Conservation (phyloP, 2,888 invertebrate species). For the Embidobia sp. region DNA sequence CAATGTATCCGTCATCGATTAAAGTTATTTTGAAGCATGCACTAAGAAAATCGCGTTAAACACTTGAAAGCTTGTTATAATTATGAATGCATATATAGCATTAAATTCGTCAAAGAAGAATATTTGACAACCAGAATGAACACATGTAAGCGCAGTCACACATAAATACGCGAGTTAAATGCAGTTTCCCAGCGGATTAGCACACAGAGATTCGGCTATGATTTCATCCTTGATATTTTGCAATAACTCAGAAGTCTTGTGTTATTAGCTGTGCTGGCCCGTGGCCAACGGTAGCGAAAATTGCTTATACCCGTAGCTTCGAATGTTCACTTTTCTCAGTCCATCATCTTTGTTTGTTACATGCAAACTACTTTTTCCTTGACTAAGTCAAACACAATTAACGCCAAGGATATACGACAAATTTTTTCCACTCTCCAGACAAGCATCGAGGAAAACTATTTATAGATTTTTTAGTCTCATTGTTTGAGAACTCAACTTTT, state of each 20-base stretch:
- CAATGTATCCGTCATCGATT: no score
- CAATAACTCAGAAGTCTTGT: conserved; percentile 67
- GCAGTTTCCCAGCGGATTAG: conserved; percentile 42
- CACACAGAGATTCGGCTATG: conserved; percentile 28
- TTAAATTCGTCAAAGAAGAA: background rate
- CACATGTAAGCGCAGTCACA: conserved; percentile 3
- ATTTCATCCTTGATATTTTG: conserved; percentile 69
- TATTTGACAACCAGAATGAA: conserved; percentile 13
- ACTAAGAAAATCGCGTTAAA: background rate
- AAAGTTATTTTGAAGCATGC: no score
- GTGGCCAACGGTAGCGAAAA: conserved; percentile 65
- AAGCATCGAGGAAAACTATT: no score
- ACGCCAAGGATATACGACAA: conserved; percentile 29
- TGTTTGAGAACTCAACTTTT: no score
- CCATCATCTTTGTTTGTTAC: conserved; percentile 21
- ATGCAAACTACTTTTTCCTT: conserved; percentile 53
- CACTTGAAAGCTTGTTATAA: background rate
- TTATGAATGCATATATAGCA: background rate
- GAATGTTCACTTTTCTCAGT: conserved; percentile 28
- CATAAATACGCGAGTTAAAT: conserved; percentile 32
- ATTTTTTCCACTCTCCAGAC: conserved; percentile 18
- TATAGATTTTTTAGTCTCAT: no score
- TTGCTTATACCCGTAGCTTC: conserved; percentile 35
- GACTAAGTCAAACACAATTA: conserved; percentile 43
- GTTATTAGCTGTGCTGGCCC: conserved; percentile 72